Percentiles rank a stretch among this genome's conserved stretches.
Conservation (phyloP, 2,113 vertebrate genomes). For the Cervus canadensis region DNA sequence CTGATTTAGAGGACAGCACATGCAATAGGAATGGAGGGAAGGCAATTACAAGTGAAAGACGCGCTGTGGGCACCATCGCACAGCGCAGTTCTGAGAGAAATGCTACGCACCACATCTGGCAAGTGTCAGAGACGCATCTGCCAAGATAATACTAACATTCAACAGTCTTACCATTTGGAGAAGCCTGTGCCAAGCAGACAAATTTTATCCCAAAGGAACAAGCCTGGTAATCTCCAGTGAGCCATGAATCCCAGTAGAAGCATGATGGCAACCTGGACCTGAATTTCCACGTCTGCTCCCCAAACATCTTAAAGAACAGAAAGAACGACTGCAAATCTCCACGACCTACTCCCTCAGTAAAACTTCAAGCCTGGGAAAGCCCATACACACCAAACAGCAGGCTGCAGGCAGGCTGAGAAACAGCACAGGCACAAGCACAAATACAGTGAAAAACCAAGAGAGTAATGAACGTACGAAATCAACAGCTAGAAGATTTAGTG, state of each 20-base stretch:
- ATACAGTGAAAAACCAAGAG: neutral
- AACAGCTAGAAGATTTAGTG: neutral
- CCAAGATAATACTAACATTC: neutral
- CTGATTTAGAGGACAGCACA: neutral
- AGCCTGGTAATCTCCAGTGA: neutral
- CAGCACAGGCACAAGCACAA: no score
- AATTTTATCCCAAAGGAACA: neutral
- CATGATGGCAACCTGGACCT: no score
- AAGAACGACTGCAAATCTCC: neutral
- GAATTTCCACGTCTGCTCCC: neutral
- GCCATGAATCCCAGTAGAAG: neutral
- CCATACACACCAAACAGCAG: neutral
- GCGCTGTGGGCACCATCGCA: fast-evolving
- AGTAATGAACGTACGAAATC: neutral
- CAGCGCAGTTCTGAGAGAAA: neutral
- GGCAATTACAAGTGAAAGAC: neutral
- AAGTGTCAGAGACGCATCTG: neutral
- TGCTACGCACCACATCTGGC: neutral
- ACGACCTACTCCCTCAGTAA: neutral
- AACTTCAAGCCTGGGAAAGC: neutral
- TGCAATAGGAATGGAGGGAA: neutral
- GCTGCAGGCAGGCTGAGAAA: neutral
- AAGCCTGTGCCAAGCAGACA: neutral
- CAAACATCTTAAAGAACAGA: neutral
- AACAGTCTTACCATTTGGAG: neutral